These are phyloP conservation scores for Sycon ciliatum DNA, from an alignment of 37 sponge, comb jelly and placozoan species.

Conservation along the genomic window DNA sequence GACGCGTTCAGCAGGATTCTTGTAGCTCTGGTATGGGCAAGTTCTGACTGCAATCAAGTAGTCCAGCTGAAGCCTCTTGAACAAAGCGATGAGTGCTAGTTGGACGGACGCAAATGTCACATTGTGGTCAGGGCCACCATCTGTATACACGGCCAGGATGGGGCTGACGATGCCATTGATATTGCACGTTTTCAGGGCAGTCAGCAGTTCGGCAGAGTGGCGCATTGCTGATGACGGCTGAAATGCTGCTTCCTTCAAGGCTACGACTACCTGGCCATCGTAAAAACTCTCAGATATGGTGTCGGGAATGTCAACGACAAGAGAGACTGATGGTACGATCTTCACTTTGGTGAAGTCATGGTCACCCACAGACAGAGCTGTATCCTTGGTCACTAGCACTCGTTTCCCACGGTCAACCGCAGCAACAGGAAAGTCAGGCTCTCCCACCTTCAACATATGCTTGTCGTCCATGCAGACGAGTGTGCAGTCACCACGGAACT, in stretches of 20 bases:
- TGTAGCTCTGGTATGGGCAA: too few relatives aligned
- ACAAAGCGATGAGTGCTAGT: too few relatives aligned
- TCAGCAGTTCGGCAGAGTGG: slow-evolving; percentile 27
- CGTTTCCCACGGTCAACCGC: slow-evolving; percentile 11
- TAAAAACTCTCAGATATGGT: slow-evolving; percentile 35
- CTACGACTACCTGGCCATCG: slow-evolving; percentile 28
- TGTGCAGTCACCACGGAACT: not conserved
- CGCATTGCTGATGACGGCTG: slow-evolving; percentile 34
- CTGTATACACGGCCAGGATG: slow-evolving; percentile 33
- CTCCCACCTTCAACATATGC: slow-evolving; percentile 19
- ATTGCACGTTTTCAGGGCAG: too few relatives aligned
- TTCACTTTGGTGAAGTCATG: slow-evolving; percentile 32
- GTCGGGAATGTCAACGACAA: slow-evolving; percentile 34
- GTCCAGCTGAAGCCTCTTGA: too few relatives aligned
- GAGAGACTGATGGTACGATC: slow-evolving; percentile 24
- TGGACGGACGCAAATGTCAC: too few relatives aligned
- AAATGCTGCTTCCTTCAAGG: slow-evolving; percentile 30
- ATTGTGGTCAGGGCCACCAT: slow-evolving; percentile 61
- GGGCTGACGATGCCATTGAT: not conserved
- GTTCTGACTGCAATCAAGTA: too few relatives aligned
- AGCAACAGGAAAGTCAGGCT: slow-evolving; percentile 17
- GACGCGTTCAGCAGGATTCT: too few relatives aligned
- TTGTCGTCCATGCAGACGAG: slow-evolving; percentile 32
- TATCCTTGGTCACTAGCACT: slow-evolving; percentile 8
- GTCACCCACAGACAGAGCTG: slow-evolving; percentile 14